Base-by-base conservation (phyloP, 2,113 vertebrate species). In the Regulus satrapa region DNA sequence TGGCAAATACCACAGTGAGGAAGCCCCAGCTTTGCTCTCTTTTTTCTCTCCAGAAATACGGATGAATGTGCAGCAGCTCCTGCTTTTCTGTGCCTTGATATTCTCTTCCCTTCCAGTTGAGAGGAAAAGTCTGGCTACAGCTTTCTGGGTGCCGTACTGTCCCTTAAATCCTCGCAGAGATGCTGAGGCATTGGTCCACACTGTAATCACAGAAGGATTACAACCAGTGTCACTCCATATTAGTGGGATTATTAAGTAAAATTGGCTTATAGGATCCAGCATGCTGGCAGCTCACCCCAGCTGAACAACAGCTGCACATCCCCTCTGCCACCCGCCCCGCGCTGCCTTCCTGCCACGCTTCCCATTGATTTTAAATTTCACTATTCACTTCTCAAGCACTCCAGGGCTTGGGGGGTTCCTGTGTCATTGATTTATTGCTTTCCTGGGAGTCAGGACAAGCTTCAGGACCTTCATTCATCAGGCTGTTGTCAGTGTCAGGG, bases 291-390 rank as follows among this genome's bases (percentile, higher is more conserved):
- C 78, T 96, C 88, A 82, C 92, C 68, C 81, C 68, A 79, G 94
- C 77, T 76, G 88, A 85, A 43, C 66, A 89, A 46, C 11, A 73
- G 88, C 97, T 79, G 79, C 59, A n/a, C 14, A 12, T 94, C 83
- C 75, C 41, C 71, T 15, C 94, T 82, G 81, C 64, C 9, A 7
- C 85, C 71, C 17, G 26, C 83, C 95, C 81, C 3, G 46, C 0
- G 6, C 96, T 28, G 55, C 96, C 90, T 95, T 83, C 62, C 96
- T 96, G 97, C 96, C 96, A 92, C 69, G 79, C 91, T 95, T 83
- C 43, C 36, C 88, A 97, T 97, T 68, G 98, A 97, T 97, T 98
- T 96, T 78, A 91, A 87, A 97, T 97, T 97, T 96, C 91, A 74
- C 96, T 78, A 59, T 95, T 82, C 95, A 82, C 94, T 97, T 93